These are phyloP conservation scores for Rhopalosiphum maidis DNA, from an alignment of 1,140 invertebrate species.

Conservation along the genomic window DNA sequence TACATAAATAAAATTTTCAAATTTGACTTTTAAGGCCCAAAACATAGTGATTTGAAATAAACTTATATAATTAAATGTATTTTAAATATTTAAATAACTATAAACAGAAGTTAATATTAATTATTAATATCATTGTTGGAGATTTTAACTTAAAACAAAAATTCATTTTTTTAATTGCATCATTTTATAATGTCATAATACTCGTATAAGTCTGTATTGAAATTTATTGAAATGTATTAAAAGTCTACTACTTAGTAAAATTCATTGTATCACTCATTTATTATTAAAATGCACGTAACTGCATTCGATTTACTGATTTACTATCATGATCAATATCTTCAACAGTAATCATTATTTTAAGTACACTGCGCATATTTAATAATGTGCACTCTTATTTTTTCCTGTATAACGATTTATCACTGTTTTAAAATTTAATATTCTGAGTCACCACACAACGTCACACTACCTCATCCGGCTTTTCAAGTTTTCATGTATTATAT, in stretches of 20 bases:
- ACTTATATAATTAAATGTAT: background rate
- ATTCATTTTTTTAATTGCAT: background rate
- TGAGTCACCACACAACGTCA: background rate
- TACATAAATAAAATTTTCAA: no score
- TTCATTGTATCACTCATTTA: background rate
- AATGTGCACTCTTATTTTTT: background rate
- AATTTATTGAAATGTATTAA: background rate
- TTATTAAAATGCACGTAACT: background rate
- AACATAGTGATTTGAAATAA: no score
- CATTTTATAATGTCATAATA: no score
- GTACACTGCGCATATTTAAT: background rate
- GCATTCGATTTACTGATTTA: background rate
- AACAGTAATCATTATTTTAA: background rate
- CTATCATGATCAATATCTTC: background rate
- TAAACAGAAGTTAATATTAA: background rate
- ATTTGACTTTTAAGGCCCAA: no score
- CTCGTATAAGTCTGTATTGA: background rate
- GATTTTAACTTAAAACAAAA: background rate
- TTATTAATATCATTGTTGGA: no score
- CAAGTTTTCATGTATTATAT: background rate
- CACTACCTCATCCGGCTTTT: background rate
- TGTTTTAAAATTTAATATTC: background rate
- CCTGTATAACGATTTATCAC: background rate
- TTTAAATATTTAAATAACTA: background rate
- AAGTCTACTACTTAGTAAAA: background rate